Conservation (phyloP, 2,797 vertebrate species). For the Cirrhinus molitorella region DNA sequence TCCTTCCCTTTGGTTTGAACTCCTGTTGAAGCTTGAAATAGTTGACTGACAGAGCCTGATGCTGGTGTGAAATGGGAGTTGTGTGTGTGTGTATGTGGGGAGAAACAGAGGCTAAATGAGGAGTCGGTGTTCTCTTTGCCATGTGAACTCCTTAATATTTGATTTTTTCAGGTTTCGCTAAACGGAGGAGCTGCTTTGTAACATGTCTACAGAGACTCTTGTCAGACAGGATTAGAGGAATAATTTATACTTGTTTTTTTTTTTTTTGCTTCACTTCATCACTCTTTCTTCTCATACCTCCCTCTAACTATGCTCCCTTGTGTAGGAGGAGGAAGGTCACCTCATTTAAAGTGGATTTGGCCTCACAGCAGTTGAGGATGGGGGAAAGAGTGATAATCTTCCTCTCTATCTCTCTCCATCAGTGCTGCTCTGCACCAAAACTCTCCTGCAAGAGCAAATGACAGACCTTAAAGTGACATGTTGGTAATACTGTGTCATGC, state of each 20-base stretch:
- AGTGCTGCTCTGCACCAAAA: conserved; percentile 64
- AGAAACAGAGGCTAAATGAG: conserved; percentile 53
- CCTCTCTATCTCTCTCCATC: conserved; percentile 37
- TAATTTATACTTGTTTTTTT: conserved; percentile 68
- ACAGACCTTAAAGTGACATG: conserved; percentile 64
- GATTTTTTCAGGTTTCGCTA: conserved; percentile 64
- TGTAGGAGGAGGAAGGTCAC: conserved; percentile 47
- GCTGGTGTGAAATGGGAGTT: conserved; percentile 15
- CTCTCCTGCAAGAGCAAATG: conserved; percentile 57
- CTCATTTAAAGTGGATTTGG: conserved; percentile 45
- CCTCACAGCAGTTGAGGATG: conserved; percentile 21
- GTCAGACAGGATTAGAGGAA: conserved; percentile 70
- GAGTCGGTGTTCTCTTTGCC: conserved; percentile 63
- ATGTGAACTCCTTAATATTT: conserved; percentile 73
- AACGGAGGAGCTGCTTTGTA: conserved; percentile 62
- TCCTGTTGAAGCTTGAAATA: conserved; percentile 27
- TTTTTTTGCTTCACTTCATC: conserved; percentile 30
- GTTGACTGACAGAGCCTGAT: conserved; percentile 28
- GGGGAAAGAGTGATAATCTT: conserved; percentile 25
- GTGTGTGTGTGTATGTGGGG: conserved; percentile 60
- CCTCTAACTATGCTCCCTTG: conserved; percentile 44
- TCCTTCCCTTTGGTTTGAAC: conserved; percentile 31
- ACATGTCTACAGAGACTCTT: conserved; percentile 61
- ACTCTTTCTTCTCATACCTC: conserved; percentile 54
- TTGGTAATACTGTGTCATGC: conserved; percentile 70